Evolutionary conservation across 2,113 vertebrate genomes (phyloP).

Genomic region (Amphiprion ocellaris): DNA sequence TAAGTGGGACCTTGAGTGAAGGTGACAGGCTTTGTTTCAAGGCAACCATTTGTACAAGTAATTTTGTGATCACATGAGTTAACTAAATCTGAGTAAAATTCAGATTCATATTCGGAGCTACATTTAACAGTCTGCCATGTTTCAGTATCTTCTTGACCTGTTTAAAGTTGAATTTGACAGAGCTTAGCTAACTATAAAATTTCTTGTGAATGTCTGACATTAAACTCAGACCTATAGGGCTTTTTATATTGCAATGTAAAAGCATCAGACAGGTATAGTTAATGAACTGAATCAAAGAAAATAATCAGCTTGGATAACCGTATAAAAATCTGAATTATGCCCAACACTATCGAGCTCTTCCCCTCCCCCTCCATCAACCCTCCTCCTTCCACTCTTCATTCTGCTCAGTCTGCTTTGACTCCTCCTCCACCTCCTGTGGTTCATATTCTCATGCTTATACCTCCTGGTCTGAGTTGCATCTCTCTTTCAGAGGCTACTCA

Average conservation of each 20-base stretch:
- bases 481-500: neutral
- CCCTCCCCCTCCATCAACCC: constrained; percentile 32
- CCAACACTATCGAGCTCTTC: neutral
- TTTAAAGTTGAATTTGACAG: neutral
- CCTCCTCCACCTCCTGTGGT: constrained; percentile 43
- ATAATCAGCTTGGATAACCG: neutral
- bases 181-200: neutral
- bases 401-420: constrained; percentile 39
- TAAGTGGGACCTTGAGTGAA: too few relatives aligned
- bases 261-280: neutral
- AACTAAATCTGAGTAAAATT: too few relatives aligned
- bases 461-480: constrained; percentile 35
- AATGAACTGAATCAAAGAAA: neutral
- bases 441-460: constrained; percentile 28
- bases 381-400: constrained; percentile 46
- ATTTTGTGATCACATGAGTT: too few relatives aligned
- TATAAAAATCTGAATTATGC: neutral
- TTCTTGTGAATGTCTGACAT: neutral
- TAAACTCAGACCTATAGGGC: neutral
- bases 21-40: too few relatives aligned
- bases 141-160: neutral
- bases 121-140: neutral
- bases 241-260: neutral
- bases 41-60: too few relatives aligned
- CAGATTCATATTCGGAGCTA: too few relatives aligned